These are phyloP conservation scores for Coelopa pilipes DNA, from an alignment of 2,888 invertebrate genomes.

Conservation along the genomic window DNA sequence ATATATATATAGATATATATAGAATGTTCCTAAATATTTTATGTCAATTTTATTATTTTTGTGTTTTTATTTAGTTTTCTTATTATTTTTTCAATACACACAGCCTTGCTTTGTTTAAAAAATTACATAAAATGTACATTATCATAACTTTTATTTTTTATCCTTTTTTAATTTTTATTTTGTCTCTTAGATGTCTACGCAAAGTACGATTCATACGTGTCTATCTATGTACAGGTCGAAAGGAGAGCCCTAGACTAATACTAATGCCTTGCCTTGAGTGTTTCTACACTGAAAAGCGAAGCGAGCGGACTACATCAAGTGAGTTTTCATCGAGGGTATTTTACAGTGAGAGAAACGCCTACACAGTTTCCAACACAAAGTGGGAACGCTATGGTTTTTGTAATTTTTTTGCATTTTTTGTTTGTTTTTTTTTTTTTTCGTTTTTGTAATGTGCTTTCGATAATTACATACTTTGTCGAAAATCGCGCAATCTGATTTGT, in stretches of 20 bases:
- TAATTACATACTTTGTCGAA: not conserved
- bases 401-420: not conserved
- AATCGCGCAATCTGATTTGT: conserved; percentile 50
- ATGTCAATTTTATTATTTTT: conserved; percentile 12
- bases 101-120: conserved; percentile 65
- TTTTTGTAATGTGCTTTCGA: not conserved
- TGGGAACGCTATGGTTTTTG: not conserved
- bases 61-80: conserved; percentile 27
- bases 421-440: too few species aligned
- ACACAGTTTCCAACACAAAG: too few species aligned
- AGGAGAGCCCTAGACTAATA: not conserved
- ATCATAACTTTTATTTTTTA: conserved; percentile 2
- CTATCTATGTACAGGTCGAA: not conserved
- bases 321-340: too few species aligned
- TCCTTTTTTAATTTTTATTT: not conserved
- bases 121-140: conserved; percentile 56
- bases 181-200: not conserved
- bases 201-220: not conserved
- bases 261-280: not conserved
- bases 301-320: too few species aligned
- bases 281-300: not conserved
- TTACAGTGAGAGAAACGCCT: too few species aligned
- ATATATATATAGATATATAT: conserved; percentile 30
- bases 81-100: conserved; percentile 58
- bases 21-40: conserved; percentile 29